Conservation (phyloP, 2,888 invertebrate genomes). For the Drosophila sordidula region DNA sequence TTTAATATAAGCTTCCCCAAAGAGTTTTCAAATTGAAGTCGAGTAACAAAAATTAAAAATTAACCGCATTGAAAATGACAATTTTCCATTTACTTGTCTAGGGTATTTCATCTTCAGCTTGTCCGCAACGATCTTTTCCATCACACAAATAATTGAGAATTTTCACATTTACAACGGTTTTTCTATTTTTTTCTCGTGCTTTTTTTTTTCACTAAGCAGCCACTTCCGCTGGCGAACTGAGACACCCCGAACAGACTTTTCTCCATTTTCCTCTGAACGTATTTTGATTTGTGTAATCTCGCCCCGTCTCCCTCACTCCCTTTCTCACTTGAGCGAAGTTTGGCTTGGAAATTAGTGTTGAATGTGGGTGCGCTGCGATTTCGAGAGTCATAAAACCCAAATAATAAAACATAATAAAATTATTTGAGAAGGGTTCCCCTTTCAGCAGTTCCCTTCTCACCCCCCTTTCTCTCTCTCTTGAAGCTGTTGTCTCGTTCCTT, state of each 20-base stretch:
- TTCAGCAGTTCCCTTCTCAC: conserved; percentile 2
- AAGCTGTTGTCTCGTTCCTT: background rate
- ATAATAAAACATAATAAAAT: conserved; percentile 51
- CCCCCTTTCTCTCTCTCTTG: background rate
- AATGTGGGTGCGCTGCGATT: conserved; percentile 58
- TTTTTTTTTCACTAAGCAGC: conserved; percentile 61
- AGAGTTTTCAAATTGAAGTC: conserved; percentile 2
- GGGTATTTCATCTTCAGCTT: conserved; percentile 33
- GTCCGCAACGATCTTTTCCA: conserved; percentile 26
- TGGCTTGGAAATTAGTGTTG: conserved; percentile 38
- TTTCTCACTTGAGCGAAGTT: conserved; percentile 5
- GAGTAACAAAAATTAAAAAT: conserved; percentile 2
- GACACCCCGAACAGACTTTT: conserved; percentile 34
- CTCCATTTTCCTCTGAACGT: conserved; percentile 28
- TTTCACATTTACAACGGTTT: conserved; percentile 59
- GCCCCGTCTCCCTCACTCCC: conserved; percentile 4
- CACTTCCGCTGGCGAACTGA: conserved; percentile 65
- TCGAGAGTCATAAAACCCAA: conserved; percentile 56
- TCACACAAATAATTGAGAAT: conserved; percentile 69
- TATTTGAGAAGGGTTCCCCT: conserved; percentile 69
- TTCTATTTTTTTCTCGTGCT: conserved; percentile 12
- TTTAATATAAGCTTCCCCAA: background rate
- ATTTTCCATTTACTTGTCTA: conserved; percentile 2
- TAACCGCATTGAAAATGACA: background rate
- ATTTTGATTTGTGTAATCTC: conserved; percentile 14